Evolutionary conservation across 1,140 invertebrate genomes (phyloP).

Genomic region (Popillia japonica): DNA sequence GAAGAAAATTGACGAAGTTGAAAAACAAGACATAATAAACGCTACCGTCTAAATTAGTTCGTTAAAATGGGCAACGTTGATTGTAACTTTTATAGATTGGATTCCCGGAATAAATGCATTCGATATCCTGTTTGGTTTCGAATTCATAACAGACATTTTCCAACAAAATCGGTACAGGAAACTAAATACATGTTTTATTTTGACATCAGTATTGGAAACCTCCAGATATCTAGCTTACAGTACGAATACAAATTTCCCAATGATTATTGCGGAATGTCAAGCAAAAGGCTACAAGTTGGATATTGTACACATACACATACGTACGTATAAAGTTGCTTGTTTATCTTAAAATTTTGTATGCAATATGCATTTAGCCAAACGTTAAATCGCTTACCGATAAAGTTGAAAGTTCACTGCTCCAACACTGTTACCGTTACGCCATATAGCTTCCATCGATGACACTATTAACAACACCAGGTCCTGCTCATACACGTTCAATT

Average conservation of each 20-base stretch:
- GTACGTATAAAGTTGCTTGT: background rate
- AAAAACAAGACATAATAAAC: background rate
- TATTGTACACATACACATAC: no score
- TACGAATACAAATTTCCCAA: no score
- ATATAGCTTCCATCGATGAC: background rate
- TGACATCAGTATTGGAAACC: no score
- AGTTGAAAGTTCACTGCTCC: constrained; percentile 11
- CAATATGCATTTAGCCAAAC: constrained; percentile 2
- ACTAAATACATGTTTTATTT: no score
- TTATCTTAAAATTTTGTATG: constrained; percentile 18
- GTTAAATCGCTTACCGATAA: constrained; percentile 32
- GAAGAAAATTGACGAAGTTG: constrained; percentile 18
- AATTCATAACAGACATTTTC: no score
- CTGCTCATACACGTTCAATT: background rate
- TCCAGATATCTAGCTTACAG: no score
- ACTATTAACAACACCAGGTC: constrained; percentile 19
- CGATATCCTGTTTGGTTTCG: no score
- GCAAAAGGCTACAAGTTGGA: no score
- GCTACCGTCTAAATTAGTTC: background rate
- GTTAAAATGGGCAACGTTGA: background rate
- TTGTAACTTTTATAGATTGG: no score
- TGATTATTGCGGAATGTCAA: no score
- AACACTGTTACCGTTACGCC: background rate
- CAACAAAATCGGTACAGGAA: no score
- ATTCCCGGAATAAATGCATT: no score